Conservation (phyloP, 2,113 vertebrate genomes). For the Isichthys henryi region DNA sequence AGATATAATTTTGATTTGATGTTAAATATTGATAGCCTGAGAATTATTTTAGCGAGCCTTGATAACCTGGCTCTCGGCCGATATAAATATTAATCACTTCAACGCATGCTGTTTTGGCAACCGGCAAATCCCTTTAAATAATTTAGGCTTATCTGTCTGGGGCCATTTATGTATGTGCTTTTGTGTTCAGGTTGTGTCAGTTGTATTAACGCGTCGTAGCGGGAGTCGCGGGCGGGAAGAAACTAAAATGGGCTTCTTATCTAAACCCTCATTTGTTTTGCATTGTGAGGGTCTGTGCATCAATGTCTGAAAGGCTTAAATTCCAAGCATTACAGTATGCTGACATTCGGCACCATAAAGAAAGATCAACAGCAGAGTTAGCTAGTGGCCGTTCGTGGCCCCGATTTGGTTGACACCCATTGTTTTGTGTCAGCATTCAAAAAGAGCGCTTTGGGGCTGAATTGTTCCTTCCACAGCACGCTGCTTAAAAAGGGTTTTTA, state of each 20-base stretch:
- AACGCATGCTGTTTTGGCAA: not conserved
- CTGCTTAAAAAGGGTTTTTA: not conserved
- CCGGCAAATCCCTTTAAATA: constrained; percentile 3
- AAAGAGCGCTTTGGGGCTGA: not conserved
- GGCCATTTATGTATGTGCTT: not conserved
- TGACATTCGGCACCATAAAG: not conserved
- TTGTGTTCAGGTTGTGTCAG: not conserved
- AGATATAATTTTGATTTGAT: not conserved
- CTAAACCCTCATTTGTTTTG: not conserved
- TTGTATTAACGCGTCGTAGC: not conserved
- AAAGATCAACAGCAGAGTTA: not conserved
- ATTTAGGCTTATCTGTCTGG: not conserved
- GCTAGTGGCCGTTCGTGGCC: not conserved
- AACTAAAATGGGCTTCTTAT: not conserved
- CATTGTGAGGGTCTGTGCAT: not conserved
- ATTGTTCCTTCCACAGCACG: not conserved
- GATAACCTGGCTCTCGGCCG: not conserved
- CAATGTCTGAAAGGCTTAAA: not conserved
- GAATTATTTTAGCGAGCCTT: not conserved
- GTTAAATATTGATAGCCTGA: not conserved
- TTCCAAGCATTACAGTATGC: not conserved
- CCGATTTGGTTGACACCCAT: not conserved
- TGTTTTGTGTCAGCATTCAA: not conserved
- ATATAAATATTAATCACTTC: not conserved
- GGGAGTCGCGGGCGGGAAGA: not conserved